Evolutionary conservation across 2,797 vertebrate genomes (phyloP), one percentile per base, ranked within the genome.

Genomic region (Mastacembelus armatus): DNA sequence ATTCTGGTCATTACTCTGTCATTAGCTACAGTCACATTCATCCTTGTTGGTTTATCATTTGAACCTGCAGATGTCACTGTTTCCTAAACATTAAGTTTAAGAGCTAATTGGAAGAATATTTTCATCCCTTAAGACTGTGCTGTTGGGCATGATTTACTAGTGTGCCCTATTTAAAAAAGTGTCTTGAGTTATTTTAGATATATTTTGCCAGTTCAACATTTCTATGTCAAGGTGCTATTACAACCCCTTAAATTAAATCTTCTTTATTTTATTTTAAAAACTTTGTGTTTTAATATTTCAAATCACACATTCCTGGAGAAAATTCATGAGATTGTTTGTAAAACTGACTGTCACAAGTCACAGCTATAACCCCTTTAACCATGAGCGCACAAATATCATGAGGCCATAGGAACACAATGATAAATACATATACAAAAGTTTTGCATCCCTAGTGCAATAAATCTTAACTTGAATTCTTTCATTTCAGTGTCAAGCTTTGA

Each of bases 381-480:
- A 27, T 27, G 66, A 59, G 51, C 75, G 76, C 81, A 61, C 52
- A 39, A 73, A 66, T 18, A 58, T 65, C 80, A 57, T 44, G 36
- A 82, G 75, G 83, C 81, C 74, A 74, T 71, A 77, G 77, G 69
- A 89, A 80, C 74, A 73, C 69, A 78, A 79, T 42, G 64, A 90
- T 82, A 85, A 90, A 89, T 78, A 88, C 74, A 85, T 79, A 74
- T 82, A 90, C 81, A 89, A 77, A 88, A 85, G 80, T 78, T 74
- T 85, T 80, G 87, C 48, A 39, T 87, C 81, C 91, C 90, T 74
- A 88, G 82, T 80, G 87, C 72, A 85, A 73, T 77, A 81, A 63
- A 84, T 75, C 81, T 91, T 78, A 84, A 91, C 85, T 89, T 82
- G 92, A 88, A 90, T 90, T 92, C 82, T 88, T 88, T 87, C 72